These are phyloP conservation scores for Calyptommatus sinebrachiatus DNA, from an alignment of 2,113 vertebrate genomes.

Conservation along the genomic window DNA sequence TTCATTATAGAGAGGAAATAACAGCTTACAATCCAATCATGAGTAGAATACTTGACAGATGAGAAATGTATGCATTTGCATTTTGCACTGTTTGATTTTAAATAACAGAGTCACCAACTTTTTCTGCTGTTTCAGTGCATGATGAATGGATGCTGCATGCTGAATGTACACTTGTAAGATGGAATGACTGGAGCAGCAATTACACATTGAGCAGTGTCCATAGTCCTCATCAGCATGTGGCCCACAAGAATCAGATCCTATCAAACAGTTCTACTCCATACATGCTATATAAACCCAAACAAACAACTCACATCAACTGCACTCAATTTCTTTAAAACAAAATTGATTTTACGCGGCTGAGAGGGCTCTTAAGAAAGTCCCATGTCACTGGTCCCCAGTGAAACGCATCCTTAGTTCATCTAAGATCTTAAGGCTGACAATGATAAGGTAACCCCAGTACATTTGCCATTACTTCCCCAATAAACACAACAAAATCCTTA, in stretches of 20 bases:
- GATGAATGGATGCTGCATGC: not conserved
- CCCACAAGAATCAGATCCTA: not conserved
- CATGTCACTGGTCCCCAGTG: too few relatives aligned
- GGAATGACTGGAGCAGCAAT: too few relatives aligned
- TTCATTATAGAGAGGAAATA: not conserved
- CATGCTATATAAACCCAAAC: too few relatives aligned
- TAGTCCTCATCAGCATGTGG: too few relatives aligned
- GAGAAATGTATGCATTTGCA: too few relatives aligned
- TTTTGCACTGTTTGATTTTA: not conserved
- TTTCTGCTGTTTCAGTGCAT: not conserved
- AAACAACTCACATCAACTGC: too few relatives aligned
- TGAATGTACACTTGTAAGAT: too few relatives aligned
- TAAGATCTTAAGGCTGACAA: too few relatives aligned
- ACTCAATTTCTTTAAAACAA: not conserved
- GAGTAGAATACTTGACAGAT: not conserved
- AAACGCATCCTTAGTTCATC: not conserved
- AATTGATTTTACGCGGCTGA: not conserved
- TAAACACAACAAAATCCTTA: conserved; percentile 32
- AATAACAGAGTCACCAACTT: too few relatives aligned
- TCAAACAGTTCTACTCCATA: not conserved
- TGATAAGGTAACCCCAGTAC: too few relatives aligned
- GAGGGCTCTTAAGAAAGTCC: not conserved
- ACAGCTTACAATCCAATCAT: not conserved
- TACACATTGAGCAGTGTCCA: too few relatives aligned
- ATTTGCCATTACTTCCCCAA: not conserved